Evolutionary conservation across 2,113 vertebrate species (phyloP).

Genomic region (Pholis gunnellus): DNA sequence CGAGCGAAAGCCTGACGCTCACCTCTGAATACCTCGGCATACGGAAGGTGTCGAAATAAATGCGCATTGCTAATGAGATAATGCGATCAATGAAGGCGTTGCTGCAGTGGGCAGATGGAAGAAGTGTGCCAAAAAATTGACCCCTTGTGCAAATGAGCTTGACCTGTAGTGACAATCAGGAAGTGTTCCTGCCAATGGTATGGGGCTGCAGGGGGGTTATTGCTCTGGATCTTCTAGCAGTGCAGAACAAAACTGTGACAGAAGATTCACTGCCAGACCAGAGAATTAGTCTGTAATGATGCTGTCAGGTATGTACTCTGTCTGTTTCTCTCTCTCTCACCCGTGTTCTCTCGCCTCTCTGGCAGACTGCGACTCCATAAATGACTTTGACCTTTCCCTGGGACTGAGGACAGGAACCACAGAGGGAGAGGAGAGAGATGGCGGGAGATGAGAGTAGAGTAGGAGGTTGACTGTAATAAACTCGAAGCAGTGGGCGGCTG

Average conservation of each 20-base stretch:
- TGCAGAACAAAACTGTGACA: slow-evolving; percentile 18
- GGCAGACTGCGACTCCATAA: slow-evolving; percentile 71
- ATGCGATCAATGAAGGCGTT: slow-evolving; percentile 51
- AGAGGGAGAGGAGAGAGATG: slow-evolving; percentile 60
- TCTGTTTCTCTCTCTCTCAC: slow-evolving; percentile 37
- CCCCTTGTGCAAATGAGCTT: slow-evolving; percentile 44
- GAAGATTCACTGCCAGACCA: slow-evolving; percentile 49
- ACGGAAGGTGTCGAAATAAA: slow-evolving; percentile 58
- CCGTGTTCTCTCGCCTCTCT: slow-evolving; percentile 39
- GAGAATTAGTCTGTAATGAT: slow-evolving; percentile 31
- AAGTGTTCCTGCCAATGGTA: slow-evolving; percentile 30
- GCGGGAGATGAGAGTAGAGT: slow-evolving; percentile 57
- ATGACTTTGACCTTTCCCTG: slow-evolving; percentile 82
- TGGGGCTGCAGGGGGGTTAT: neutral
- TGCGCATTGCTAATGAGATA: slow-evolving; percentile 70
- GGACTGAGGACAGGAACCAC: slow-evolving; percentile 66
- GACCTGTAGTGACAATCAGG: slow-evolving; percentile 52
- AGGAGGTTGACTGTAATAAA: slow-evolving; percentile 76
- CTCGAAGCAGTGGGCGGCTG: slow-evolving; percentile 77
- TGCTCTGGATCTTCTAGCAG: slow-evolving; percentile 6
- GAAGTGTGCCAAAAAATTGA: slow-evolving; percentile 16
- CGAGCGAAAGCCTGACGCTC: slow-evolving; percentile 54
- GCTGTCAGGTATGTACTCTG: slow-evolving; percentile 43
- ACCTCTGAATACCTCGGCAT: slow-evolving; percentile 53
- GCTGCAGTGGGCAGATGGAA: slow-evolving; percentile 34